Evolutionary conservation across 2,797 vertebrate species (phyloP), one percentile per base, ranked within the genome.

Genomic region (Pangasius sanitwongsei): DNA sequence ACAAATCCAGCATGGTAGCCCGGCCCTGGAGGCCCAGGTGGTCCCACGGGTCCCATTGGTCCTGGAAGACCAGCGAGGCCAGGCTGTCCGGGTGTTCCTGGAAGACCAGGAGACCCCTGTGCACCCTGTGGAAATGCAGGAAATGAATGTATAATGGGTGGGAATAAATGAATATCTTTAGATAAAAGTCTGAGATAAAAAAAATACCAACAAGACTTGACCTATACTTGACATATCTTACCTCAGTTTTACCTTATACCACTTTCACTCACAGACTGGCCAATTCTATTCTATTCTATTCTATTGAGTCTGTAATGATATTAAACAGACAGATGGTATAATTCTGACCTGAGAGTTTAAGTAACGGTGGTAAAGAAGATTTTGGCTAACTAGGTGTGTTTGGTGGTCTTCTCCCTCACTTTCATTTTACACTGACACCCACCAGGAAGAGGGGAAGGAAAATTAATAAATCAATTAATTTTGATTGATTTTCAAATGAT

Each of bases 21-120:
- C 8, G 93, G 94, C 25, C 97, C 97, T 0, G 97, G 96, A 0
- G 97, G 98, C 0, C 98, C 98, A 0, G 97, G 96, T 5, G 28
- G 95, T 23, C 98, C 98, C 16, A 94, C 94, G 0, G 98, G 98
- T 93, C 98, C 99, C 0, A 97, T 96, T 0, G 98, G 98, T 86
- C 98, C 98, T 0, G 98, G 97, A 53, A 97, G 92, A 25, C 98
- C 98, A 81, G 97, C 96, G 50, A 97, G 93, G 25, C 98, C 98
- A 0, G 61, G 3, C 80, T 97, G 89, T 88, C 98, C 98, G 0
- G 96, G 67, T 8, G 87, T 0, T 37, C 98, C 98, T 0, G 91
- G 77, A 37, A 92, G 90, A 70, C 98, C 98, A 0, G 1, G 4
- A 13, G 96, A 92, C 77, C 98, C 98, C 90, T 87, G 93, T 90